Evolutionary conservation across 2,113 vertebrate genomes (phyloP).

Genomic region (Herpailurus yagouaroundi): DNA sequence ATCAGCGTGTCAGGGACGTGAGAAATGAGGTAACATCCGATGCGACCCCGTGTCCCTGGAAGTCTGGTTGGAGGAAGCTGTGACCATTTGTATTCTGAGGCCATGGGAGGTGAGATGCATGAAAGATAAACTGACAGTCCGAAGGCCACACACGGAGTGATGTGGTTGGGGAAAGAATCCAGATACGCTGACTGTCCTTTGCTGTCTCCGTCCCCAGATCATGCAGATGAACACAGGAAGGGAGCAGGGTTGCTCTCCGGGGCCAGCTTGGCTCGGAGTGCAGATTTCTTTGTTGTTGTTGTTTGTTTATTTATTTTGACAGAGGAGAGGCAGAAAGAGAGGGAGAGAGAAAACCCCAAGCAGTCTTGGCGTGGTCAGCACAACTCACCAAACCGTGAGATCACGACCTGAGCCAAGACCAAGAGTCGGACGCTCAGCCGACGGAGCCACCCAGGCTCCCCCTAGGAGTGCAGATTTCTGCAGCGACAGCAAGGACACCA

Average conservation of each 20-base stretch:
- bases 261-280: not conserved
- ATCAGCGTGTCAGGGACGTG: not conserved
- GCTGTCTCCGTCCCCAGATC: not conserved
- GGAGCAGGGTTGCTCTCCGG: not conserved
- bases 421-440: no score
- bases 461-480: not conserved
- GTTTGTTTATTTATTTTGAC: no score
- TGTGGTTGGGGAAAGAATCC: not conserved
- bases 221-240: not conserved
- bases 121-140: not conserved
- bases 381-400: no score
- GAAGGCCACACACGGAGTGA: not conserved
- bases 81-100: conserved; percentile 43
- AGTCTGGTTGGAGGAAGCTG: not conserved
- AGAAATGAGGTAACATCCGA: not conserved
- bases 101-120: not conserved
- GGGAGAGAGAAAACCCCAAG: no score
- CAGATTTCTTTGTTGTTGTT: no score
- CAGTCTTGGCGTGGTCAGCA: no score
- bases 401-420: no score
- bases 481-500: not conserved
- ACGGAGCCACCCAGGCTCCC: no score
- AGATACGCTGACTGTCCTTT: not conserved
- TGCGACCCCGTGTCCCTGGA: not conserved
- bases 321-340: no score